Percentiles rank a stretch among this genome's conserved stretches.
These are phyloP conservation scores for Muscicapa striata DNA, from an alignment of 2,797 vertebrate species.

Conservation along the genomic window DNA sequence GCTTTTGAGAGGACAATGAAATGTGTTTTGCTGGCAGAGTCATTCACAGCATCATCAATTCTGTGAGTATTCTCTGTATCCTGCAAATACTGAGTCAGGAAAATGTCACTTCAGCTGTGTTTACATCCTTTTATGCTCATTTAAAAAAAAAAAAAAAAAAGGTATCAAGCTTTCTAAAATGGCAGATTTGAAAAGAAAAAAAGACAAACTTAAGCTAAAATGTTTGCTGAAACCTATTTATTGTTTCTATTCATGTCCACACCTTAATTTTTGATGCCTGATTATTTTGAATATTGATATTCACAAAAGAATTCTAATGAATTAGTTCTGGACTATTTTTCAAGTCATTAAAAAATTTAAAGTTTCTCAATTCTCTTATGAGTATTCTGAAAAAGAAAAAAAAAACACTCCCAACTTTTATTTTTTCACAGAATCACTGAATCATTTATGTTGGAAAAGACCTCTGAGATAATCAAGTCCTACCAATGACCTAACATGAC, in stretches of 20 bases:
- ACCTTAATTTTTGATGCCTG: not conserved
- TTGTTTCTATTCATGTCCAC: not conserved
- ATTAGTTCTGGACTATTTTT: not conserved
- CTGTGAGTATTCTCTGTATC: not conserved
- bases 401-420: not conserved
- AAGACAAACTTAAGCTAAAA: not conserved
- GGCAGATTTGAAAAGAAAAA: not conserved
- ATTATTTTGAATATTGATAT: not conserved
- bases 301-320: not conserved
- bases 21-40: conserved; percentile 18
- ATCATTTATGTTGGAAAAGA: not conserved
- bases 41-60: not conserved
- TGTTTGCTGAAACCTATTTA: not conserved
- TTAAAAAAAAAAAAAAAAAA: not conserved
- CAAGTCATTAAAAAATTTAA: not conserved
- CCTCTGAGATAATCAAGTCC: fast-evolving
- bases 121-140: not conserved
- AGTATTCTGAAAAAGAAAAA: not conserved
- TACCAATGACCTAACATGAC: not conserved
- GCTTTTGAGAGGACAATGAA: conserved; percentile 16
- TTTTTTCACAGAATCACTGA: not conserved
- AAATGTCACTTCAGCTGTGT: conserved; percentile 26
- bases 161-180: not conserved
- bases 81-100: conserved; percentile 36
- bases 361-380: not conserved